Conservation (phyloP, 2,797 vertebrate genomes). For the Clarias laeviceps region DNA sequence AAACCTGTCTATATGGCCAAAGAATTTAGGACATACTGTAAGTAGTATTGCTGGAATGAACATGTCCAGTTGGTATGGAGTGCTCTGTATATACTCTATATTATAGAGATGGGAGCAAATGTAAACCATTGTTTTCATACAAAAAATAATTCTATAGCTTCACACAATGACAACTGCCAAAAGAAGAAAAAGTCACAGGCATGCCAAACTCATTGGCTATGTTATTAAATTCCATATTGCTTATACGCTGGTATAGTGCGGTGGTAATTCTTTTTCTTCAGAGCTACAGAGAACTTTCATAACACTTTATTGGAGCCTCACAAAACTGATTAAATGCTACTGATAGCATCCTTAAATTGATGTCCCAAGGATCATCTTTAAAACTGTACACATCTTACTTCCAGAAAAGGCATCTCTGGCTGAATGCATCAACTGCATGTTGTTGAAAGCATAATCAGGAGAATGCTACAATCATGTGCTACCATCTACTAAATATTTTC, state of each 20-base stretch:
- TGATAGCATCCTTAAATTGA: not conserved
- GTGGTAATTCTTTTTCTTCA: not conserved
- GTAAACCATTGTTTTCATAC: not conserved
- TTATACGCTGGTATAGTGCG: not conserved
- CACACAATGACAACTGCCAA: constrained; percentile 1
- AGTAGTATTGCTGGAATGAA: not conserved
- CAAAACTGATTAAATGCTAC: not conserved
- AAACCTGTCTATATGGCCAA: not conserved
- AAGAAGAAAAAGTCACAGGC: not conserved
- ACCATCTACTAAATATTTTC: not conserved
- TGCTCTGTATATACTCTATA: not conserved
- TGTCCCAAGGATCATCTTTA: not conserved
- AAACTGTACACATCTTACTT: not conserved
- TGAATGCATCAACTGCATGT: not conserved
- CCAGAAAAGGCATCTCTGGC: not conserved
- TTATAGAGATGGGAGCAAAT: not conserved
- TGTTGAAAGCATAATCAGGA: not conserved
- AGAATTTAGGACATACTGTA: not conserved
- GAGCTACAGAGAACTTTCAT: not conserved
- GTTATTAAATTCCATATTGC: not conserved
- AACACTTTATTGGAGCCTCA: not conserved
- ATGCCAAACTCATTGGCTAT: not conserved
- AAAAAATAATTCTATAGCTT: not conserved
- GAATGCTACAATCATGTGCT: not conserved
- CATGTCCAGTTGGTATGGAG: not conserved